Conservation (phyloP, 2,797 vertebrate species). For the Strix occidentalis region DNA sequence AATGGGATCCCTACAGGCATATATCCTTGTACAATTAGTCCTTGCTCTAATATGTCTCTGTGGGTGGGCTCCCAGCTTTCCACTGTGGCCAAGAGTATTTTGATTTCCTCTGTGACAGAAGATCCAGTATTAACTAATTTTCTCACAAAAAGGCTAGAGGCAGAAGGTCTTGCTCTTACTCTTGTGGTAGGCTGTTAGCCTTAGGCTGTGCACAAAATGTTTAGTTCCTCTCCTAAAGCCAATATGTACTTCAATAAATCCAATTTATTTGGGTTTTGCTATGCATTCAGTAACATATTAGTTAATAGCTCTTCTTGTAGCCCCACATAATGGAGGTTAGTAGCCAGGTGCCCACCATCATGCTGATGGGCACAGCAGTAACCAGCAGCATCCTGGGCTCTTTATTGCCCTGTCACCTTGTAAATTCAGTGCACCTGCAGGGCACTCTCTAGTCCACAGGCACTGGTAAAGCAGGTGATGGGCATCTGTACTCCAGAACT, state of each 20-base stretch:
- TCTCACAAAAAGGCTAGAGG: background rate
- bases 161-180: background rate
- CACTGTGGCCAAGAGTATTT: background rate
- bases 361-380: background rate
- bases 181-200: background rate
- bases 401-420: background rate
- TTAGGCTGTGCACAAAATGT: background rate
- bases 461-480: background rate
- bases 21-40: background rate
- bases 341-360: background rate
- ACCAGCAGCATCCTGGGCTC: background rate
- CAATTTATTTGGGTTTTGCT: background rate
- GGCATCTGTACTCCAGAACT: background rate
- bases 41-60: background rate
- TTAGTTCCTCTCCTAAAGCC: background rate
- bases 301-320: background rate
- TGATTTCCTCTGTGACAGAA: background rate
- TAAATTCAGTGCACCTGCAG: background rate
- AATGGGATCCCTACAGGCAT: background rate
- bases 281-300: background rate
- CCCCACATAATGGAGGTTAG: accelerated
- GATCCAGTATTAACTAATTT: background rate
- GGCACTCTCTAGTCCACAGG: background rate
- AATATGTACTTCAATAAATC: background rate
- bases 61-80: background rate